phyloP scores from a whole-genome alignment of 2,797 vertebrate species.

The Morelia viridis region DNA sequence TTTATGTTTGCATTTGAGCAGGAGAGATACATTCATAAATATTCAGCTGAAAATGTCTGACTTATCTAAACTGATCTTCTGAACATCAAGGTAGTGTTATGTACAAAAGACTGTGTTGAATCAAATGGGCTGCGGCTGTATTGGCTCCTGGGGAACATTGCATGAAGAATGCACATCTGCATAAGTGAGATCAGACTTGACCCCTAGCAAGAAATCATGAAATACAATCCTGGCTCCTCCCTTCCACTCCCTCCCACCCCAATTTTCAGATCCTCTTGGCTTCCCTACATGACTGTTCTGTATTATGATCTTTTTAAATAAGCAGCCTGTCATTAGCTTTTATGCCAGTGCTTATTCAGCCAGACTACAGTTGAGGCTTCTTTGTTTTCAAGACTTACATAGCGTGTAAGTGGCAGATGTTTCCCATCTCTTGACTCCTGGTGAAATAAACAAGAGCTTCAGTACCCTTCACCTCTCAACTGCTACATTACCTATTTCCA shows the following conservation, averaged over 20 bases:
- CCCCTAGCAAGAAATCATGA: constrained; percentile 56
- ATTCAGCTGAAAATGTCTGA: not conserved
- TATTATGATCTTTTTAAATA: constrained; percentile 73
- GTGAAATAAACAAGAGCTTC: constrained; percentile 72
- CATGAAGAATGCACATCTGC: constrained; percentile 11
- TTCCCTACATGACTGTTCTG: constrained; percentile 63
- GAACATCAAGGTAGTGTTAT: not conserved
- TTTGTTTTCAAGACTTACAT: constrained; percentile 69
- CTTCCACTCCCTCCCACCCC: constrained; percentile 37
- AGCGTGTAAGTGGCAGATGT: constrained; percentile 72
- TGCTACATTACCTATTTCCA: constrained; percentile 71
- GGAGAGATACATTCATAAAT: not conserved
- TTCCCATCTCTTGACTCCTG: constrained; percentile 73
- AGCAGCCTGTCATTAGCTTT: constrained; percentile 70
- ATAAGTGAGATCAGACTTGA: constrained; percentile 48
- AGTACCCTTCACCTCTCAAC: constrained; percentile 71
- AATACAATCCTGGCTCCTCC: constrained; percentile 50
- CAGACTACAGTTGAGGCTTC: constrained; percentile 60
- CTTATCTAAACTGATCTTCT: not conserved
- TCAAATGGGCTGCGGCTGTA: not conserved
- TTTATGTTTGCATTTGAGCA: not conserved
- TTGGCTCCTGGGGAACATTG: not conserved
- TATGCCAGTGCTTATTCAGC: constrained; percentile 73
- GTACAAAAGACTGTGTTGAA: not conserved
- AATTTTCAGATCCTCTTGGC: constrained; percentile 45